phyloP scores from a whole-genome alignment of 2,797 vertebrate species.

The Remorina albescens region DNA sequence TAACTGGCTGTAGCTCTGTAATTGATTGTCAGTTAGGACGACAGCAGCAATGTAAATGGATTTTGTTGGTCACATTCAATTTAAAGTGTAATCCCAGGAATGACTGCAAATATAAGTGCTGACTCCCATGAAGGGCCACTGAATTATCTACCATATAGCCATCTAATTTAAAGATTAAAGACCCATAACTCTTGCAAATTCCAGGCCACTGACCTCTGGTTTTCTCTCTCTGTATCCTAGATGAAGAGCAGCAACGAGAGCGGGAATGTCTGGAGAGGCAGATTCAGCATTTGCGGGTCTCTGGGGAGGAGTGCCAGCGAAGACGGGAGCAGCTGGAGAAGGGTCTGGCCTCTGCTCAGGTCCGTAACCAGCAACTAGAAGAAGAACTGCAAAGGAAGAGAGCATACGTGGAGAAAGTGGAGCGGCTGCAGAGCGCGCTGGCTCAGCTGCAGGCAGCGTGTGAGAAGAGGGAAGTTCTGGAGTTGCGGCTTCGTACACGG shows the following conservation, averaged over 20 bases:
- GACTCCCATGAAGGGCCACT: conserved; percentile 4
- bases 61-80: conserved; percentile 51
- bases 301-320: conserved; percentile 91
- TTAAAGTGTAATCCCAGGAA: conserved; percentile 22
- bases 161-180: neutral
- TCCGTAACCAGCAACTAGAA: conserved; percentile 88
- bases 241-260: conserved; percentile 92
- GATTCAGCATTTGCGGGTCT: conserved; percentile 85
- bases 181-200: neutral
- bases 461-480: conserved; percentile 94
- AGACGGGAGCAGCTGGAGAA: conserved; percentile 91
- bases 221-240: conserved; percentile 69
- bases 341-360: conserved; percentile 89
- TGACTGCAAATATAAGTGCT: neutral
- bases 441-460: conserved; percentile 96
- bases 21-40: conserved; percentile 41
- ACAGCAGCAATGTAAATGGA: conserved; percentile 53
- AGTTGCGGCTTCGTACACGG: conserved; percentile 91
- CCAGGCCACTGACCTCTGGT: conserved; percentile 4
- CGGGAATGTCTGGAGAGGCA: conserved; percentile 92
- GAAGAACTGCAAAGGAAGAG: conserved; percentile 94
- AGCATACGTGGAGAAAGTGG: conserved; percentile 96
- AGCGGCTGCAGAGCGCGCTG: conserved; percentile 92
- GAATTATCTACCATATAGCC: neutral
- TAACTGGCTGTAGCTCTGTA: neutral